Conservation (phyloP, 53 echinoderm and acorn worm genomes). For the Paracentrotus lividus region DNA sequence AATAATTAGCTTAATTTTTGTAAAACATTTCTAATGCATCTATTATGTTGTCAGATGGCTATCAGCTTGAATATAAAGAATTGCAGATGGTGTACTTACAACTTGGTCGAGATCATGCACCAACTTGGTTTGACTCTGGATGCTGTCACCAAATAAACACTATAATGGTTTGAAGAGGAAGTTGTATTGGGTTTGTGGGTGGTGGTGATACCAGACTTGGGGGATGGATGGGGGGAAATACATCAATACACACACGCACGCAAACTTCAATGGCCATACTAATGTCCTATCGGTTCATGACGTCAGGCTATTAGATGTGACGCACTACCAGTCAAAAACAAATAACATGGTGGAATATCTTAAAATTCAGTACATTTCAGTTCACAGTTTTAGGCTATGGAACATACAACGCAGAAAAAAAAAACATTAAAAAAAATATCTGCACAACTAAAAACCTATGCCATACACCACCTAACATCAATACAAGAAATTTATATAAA, state of each 20-base stretch:
- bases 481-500: not conserved
- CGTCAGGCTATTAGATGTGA: not conserved
- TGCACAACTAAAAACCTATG: not conserved
- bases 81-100: constrained; percentile 68
- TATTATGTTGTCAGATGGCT: constrained; percentile 67
- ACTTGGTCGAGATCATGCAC: constrained; percentile 59
- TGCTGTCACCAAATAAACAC: constrained; percentile 69
- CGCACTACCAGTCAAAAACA: not conserved
- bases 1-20: not conserved
- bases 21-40: constrained; percentile 51
- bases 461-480: no score
- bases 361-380: not conserved
- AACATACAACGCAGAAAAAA: not conserved
- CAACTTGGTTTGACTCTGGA: constrained; percentile 67
- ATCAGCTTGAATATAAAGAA: constrained; percentile 31
- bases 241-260: constrained; percentile 30
- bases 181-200: constrained; percentile 56
- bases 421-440: not conserved
- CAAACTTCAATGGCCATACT: constrained; percentile 41
- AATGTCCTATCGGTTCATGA: not conserved
- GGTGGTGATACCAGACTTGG: constrained; percentile 1
- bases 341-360: not conserved
- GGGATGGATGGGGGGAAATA: constrained; percentile 19
- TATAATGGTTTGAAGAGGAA: constrained; percentile 69
- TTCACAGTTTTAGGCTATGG: not conserved